A percentile compares a stretch with the other conserved stretches of the same genome.
Evolutionary conservation across 35 echinoderm and acorn worm species (phyloP).

Genomic region (Chiridota heheva): DNA sequence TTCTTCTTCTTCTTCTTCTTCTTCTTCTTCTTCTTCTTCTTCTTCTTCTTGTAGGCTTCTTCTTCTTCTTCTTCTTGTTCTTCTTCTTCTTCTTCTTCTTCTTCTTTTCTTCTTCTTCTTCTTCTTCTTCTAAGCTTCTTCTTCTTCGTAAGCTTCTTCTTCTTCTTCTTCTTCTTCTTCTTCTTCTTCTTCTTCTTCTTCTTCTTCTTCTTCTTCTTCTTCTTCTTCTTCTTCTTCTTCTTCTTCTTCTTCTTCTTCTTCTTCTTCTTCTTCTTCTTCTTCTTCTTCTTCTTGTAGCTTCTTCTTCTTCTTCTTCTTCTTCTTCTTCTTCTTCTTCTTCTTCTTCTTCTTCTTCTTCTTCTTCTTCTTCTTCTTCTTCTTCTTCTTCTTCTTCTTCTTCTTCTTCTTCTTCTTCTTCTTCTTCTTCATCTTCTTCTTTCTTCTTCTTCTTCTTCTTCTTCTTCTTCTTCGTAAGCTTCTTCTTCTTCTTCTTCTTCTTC

Average conservation of each 20-base stretch:
- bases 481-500: too few species aligned
- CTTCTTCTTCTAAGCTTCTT: too few species aligned
- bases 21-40: neutral
- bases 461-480: too few species aligned
- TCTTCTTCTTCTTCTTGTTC: neutral
- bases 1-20: neutral
- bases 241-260: neutral
- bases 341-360: slow-evolving; percentile 5
- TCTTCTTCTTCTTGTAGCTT: neutral
- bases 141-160: too few species aligned
- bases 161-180: neutral
- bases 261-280: neutral
- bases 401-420: neutral
- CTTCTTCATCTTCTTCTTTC: neutral
- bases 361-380: slow-evolving; percentile 8
- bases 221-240: neutral
- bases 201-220: neutral
- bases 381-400: neutral
- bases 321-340: neutral
- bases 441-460: slow-evolving; percentile 5
- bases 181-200: neutral
- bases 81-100: neutral
- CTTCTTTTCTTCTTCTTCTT: neutral
- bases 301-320: neutral
- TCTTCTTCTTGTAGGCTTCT: too few species aligned